phyloP scores from a whole-genome alignment of 92 coral and sea anemone genomes.

The Muricea muricata region DNA sequence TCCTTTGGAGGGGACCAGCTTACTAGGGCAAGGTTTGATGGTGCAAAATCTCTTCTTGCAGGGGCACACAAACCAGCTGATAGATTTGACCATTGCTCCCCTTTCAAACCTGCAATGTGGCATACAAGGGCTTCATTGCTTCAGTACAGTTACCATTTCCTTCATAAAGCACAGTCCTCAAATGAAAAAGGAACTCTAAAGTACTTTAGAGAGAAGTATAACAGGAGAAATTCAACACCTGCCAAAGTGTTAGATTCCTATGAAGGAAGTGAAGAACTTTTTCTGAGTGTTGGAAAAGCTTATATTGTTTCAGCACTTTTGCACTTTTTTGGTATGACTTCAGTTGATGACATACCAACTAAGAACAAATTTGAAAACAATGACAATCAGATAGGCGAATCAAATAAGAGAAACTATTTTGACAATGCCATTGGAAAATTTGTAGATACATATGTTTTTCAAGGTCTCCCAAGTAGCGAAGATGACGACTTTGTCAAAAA shows the following conservation, averaged over 20 bases:
- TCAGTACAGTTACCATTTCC: slow-evolving; percentile 18
- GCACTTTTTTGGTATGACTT: slow-evolving; percentile 12
- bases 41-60: slow-evolving; percentile 53
- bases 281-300: neutral
- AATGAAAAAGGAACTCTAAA: neutral
- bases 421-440: neutral
- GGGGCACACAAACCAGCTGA: slow-evolving; percentile 73
- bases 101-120: slow-evolving; percentile 71
- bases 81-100: slow-evolving; percentile 65
- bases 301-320: neutral
- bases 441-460: neutral
- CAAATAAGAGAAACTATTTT: too few species aligned
- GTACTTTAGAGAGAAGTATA: neutral
- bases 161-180: neutral
- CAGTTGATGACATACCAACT: neutral
- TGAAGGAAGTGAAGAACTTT: neutral
- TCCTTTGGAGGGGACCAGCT: neutral
- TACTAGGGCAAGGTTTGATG: slow-evolving; percentile 58
- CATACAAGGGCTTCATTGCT: slow-evolving; percentile 63
- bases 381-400: too few species aligned
- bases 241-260: neutral
- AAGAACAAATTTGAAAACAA: neutral
- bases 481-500: slow-evolving; percentile 63
- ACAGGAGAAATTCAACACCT: neutral
- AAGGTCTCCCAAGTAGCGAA: neutral